These are phyloP conservation scores for Melanostigma gelatinosum DNA, from an alignment of 2,113 vertebrate genomes.

Conservation along the genomic window DNA sequence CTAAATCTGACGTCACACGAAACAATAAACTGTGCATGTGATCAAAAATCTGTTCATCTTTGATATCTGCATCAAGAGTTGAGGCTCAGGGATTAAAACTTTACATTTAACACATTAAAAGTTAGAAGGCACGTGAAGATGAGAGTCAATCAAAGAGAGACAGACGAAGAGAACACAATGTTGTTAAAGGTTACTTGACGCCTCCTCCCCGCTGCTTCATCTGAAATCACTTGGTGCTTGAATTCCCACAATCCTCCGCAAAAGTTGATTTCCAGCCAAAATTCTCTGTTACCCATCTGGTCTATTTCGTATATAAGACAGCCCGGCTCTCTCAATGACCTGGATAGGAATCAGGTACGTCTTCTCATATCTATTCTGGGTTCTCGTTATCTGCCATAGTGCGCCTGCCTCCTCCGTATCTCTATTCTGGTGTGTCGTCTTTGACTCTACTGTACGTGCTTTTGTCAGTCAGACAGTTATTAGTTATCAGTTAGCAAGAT, in stretches of 20 bases:
- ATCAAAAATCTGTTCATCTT: too few species aligned
- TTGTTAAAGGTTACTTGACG: not conserved
- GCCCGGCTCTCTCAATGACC: not conserved
- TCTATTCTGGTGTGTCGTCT: conserved; percentile 20
- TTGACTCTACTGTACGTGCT: not conserved
- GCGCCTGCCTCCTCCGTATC: conserved; percentile 5
- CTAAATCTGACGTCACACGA: too few species aligned
- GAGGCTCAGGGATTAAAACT: not conserved
- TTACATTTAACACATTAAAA: too few species aligned
- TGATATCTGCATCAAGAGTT: not conserved
- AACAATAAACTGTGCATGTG: not conserved
- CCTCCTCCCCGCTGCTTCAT: not conserved
- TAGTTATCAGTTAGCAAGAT: too few species aligned
- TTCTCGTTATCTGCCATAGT: conserved; percentile 2
- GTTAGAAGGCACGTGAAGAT: too few species aligned
- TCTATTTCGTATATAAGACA: not conserved
- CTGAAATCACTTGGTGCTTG: not conserved
- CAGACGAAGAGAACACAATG: not conserved
- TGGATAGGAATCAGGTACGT: not conserved
- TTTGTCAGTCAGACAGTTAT: not conserved
- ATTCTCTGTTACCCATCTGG: not conserved
- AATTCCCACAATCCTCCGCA: not conserved
- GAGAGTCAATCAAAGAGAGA: not conserved
- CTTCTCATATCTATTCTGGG: conserved; percentile 6
- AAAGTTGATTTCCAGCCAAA: not conserved